Evolutionary conservation across 2,113 vertebrate genomes (phyloP).

Genomic region (Cervus canadensis): DNA sequence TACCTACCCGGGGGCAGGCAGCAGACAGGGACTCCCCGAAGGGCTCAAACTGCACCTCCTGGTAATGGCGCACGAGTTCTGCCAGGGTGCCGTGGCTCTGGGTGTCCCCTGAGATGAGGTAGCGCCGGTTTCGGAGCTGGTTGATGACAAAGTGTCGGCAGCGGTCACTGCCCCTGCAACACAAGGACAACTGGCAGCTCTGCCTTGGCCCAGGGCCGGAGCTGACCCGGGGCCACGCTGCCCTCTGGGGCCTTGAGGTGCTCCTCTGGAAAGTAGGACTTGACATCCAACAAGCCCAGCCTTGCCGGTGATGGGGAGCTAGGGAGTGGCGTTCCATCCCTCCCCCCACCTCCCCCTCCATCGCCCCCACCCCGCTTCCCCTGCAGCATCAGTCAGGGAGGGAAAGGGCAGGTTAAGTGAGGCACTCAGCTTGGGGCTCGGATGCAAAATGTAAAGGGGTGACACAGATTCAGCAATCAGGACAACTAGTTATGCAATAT

Average conservation of each 20-base stretch:
- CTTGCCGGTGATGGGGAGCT: background rate
- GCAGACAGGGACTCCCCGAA: constrained; percentile 87
- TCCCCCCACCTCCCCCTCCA: background rate
- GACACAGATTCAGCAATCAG: background rate
- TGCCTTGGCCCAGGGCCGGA: background rate
- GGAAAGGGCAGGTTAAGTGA: background rate
- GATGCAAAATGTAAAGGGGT: background rate
- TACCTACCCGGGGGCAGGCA: constrained; percentile 81
- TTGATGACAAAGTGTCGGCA: constrained; percentile 91
- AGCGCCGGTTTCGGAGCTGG: constrained; percentile 80
- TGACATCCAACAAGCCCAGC: background rate
- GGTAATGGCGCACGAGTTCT: constrained; percentile 84
- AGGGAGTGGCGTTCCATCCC: background rate
- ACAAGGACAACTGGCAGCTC: background rate
- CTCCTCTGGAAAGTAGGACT: background rate
- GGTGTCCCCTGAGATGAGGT: constrained; percentile 83
- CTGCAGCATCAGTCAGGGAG: background rate
- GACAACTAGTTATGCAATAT: background rate
- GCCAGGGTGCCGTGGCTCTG: constrained; percentile 78
- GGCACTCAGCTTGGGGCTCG: too few relatives aligned
- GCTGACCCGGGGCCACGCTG: background rate
- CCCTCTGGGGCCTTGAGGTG: background rate
- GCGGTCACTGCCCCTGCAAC: constrained; percentile 84
- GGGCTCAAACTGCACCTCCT: constrained; percentile 81
- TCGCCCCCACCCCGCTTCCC: background rate